phyloP scores from a whole-genome alignment of 1,140 invertebrate species.

The Brachionus paranguensis region DNA sequence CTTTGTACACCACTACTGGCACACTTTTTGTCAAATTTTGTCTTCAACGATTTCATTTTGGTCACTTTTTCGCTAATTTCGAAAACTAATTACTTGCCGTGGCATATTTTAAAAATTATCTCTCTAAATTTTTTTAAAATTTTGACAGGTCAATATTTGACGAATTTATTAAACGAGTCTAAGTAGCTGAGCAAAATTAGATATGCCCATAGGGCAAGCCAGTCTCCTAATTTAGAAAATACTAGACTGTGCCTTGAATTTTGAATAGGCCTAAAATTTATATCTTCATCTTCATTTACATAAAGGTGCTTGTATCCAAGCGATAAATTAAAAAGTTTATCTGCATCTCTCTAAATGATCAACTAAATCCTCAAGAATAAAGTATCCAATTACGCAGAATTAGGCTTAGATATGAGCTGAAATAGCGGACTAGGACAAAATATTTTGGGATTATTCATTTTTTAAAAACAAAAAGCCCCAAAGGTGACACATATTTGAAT shows the following conservation, averaged over 20 bases:
- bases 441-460: neutral
- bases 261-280: neutral
- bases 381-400: neutral
- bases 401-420: neutral
- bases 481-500: neutral
- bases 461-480: neutral
- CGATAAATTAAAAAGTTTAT: neutral
- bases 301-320: neutral
- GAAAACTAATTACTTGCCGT: neutral
- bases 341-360: neutral
- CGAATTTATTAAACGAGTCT: neutral
- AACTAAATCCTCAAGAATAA: neutral
- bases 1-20: neutral
- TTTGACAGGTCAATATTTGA: neutral
- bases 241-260: neutral
- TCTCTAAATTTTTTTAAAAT: neutral
- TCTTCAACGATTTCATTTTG: slow-evolving; percentile 1
- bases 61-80: neutral
- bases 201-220: neutral
- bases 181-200: neutral
- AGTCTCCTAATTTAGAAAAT: neutral
- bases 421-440: neutral
- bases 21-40: neutral
- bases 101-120: neutral
- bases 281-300: neutral